These are phyloP conservation scores for Lepidurus arcticus DNA, from an alignment of 1,140 invertebrate genomes.

Conservation along the genomic window DNA sequence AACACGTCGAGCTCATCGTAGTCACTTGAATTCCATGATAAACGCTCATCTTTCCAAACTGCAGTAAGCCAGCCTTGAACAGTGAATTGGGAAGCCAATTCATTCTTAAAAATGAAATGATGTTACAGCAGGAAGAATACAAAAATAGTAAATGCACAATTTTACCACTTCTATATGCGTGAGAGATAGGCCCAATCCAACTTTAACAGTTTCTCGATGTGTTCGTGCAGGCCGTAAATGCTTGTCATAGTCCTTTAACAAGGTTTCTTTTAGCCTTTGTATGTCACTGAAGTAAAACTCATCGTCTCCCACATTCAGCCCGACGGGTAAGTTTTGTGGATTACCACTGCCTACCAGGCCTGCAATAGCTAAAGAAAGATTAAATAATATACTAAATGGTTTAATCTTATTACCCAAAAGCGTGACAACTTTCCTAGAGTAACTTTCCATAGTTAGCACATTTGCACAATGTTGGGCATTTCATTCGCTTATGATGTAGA, in stretches of 20 bases:
- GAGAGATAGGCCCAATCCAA: slow-evolving; percentile 21
- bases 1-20: slow-evolving; percentile 54
- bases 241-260: slow-evolving; percentile 27
- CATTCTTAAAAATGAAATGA: not conserved
- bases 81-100: not conserved
- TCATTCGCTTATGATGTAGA: no score
- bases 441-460: not conserved
- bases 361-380: not conserved
- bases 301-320: not conserved
- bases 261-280: slow-evolving; percentile 17
- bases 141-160: no score
- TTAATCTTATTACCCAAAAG: slow-evolving; percentile 47
- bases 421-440: not conserved
- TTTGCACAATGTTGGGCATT: no score
- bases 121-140: no score
- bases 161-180: slow-evolving; percentile 29
- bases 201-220: slow-evolving; percentile 3
- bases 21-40: slow-evolving; percentile 56
- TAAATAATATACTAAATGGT: slow-evolving; percentile 37
- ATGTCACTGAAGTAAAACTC: slow-evolving; percentile 24
- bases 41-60: slow-evolving; percentile 58
- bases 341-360: not conserved
- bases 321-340: not conserved
- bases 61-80: not conserved
- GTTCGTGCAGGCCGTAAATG: slow-evolving; percentile 26